A percentile compares a stretch with the other conserved stretches of the same genome.
These are phyloP conservation scores for Salvelinus sp. DNA, from an alignment of 2,113 vertebrate species.

Conservation along the genomic window DNA sequence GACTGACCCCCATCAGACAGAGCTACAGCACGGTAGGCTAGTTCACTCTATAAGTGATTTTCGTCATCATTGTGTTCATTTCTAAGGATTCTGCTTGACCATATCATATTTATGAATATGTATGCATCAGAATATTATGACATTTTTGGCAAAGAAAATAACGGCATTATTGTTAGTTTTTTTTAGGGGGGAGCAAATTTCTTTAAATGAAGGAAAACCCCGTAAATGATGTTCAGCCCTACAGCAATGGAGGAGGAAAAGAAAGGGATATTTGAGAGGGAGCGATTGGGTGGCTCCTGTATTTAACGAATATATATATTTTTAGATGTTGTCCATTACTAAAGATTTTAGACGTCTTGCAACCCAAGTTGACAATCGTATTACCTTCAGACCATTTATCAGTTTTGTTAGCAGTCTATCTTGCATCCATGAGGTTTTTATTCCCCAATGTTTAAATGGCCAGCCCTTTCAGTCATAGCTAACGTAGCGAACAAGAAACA, in stretches of 20 bases:
- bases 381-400: background rate
- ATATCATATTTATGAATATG: slow-evolving; percentile 14
- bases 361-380: background rate
- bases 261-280: slow-evolving; percentile 42
- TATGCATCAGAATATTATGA: background rate
- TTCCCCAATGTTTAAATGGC: background rate
- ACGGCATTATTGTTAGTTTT: background rate
- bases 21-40: slow-evolving; percentile 52
- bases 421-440: background rate
- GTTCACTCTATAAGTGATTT: slow-evolving; percentile 47
- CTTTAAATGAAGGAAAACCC: slow-evolving; percentile 14
- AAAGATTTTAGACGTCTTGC: background rate
- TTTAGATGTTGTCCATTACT: background rate
- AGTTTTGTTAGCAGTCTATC: background rate
- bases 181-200: background rate
- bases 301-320: background rate
- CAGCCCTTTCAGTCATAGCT: background rate
- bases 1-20: slow-evolving; percentile 31
- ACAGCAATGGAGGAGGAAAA: slow-evolving; percentile 19
- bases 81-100: slow-evolving; percentile 48
- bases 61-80: slow-evolving; percentile 60
- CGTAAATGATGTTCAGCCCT: slow-evolving; percentile 14
- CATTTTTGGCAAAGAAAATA: background rate
- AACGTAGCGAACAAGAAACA: background rate
- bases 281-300: slow-evolving; percentile 62